Evolutionary conservation across 2,888 invertebrate genomes (phyloP).

Genomic region (Protonemura montana): DNA sequence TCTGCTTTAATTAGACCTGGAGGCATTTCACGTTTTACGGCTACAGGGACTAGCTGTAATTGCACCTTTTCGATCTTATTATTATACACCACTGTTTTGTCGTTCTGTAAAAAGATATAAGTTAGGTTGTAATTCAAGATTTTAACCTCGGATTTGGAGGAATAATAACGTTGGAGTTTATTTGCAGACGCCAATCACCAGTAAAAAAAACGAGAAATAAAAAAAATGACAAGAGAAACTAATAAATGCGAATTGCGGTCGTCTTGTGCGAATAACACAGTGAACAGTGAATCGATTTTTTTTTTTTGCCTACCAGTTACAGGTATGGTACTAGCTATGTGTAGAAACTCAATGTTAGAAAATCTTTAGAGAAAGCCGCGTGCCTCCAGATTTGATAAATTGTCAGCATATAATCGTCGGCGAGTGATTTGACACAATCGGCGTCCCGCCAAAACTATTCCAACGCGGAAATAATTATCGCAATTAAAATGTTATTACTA

Average conservation of each 20-base stretch:
- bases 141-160: slow-evolving; percentile 16
- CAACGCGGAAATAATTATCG: slow-evolving; percentile 12
- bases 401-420: background rate
- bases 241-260: background rate
- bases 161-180: background rate
- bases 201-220: no score
- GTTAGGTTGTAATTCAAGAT: slow-evolving; percentile 39
- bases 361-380: background rate
- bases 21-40: slow-evolving; percentile 45
- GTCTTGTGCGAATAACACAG: background rate
- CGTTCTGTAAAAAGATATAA: slow-evolving; percentile 23
- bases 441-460: slow-evolving; percentile 12
- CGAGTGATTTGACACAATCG: slow-evolving; percentile 12
- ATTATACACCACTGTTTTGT: slow-evolving; percentile 3
- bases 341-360: background rate
- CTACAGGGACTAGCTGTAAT: slow-evolving; percentile 25
- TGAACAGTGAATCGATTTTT: background rate
- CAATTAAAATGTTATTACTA: background rate
- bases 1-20: slow-evolving; percentile 43
- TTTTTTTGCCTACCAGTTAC: no score
- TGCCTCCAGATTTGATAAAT: background rate
- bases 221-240: background rate
- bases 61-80: slow-evolving; percentile 25
- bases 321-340: background rate
- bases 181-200: slow-evolving; percentile 16